Percentiles rank a stretch among this genome's conserved stretches.
Evolutionary conservation across 2,113 vertebrate species (phyloP).

Genomic region (Miniopterus natalensis): DNA sequence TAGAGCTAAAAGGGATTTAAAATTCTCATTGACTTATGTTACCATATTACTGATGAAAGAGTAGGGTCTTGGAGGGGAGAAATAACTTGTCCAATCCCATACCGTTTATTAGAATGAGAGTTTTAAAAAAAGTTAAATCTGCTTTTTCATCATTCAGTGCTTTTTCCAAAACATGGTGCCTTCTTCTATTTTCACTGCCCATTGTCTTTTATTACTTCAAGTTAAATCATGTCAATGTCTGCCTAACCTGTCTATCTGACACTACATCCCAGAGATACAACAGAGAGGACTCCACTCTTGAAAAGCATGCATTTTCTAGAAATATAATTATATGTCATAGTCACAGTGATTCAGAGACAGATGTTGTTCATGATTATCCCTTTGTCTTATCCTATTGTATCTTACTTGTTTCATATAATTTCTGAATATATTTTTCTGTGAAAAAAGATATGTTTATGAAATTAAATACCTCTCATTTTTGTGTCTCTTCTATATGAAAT

Average conservation of each 20-base stretch:
- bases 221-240: neutral
- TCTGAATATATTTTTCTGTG: neutral
- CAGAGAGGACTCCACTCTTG: neutral
- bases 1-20: neutral
- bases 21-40: neutral
- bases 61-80: neutral
- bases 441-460: neutral
- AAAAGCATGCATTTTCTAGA: neutral
- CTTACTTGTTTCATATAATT: slow-evolving; percentile 23
- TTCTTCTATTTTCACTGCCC: slow-evolving; percentile 30
- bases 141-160: neutral
- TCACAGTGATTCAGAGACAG: neutral
- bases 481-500: neutral
- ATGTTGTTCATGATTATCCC: neutral
- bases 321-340: neutral
- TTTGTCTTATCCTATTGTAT: neutral
- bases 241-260: neutral
- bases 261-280: neutral
- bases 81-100: neutral
- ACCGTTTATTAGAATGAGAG: neutral
- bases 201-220: neutral
- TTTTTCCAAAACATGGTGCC: neutral
- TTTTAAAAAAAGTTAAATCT: neutral
- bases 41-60: neutral
- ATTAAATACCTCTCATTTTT: neutral